A percentile compares a stretch with the other conserved stretches of the same genome.
Conservation (phyloP, 2,797 vertebrate genomes). For the Cyprinella venusta region DNA sequence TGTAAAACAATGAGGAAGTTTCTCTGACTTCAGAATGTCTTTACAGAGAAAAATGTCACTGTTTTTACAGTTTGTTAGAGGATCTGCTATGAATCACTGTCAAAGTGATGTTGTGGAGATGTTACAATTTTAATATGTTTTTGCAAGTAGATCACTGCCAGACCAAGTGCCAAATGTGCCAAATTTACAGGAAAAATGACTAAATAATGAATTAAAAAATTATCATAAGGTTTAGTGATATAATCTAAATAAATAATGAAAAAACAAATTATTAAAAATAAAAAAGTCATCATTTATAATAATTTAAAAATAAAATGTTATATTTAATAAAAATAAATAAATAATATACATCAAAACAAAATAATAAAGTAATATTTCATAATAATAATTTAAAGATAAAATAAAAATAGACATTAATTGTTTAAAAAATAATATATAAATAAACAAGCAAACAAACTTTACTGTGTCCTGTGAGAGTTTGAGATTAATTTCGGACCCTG, state of each 20-base stretch:
- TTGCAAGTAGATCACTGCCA: no score
- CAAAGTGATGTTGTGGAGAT: background rate
- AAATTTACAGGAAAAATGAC: background rate
- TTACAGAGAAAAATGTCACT: background rate
- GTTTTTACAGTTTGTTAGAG: background rate
- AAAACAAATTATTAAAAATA: background rate
- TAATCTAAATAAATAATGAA: background rate
- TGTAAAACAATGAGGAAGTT: conserved; percentile 23
- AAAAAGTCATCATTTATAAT: background rate
- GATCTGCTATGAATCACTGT: background rate
- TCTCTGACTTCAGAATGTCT: background rate
- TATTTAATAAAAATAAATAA: background rate
- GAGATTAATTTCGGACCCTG: background rate
- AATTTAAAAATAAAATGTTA: background rate
- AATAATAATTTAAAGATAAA: no score
- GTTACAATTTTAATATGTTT: background rate
- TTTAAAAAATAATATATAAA: background rate
- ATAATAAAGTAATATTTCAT: no score
- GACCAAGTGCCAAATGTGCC: no score
- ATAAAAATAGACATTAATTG: no score
- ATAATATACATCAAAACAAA: no score
- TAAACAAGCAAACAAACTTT: background rate
- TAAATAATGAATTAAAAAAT: background rate
- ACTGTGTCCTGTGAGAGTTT: background rate
- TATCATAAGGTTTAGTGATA: background rate